Percentiles rank a stretch among this genome's conserved stretches.
These are phyloP conservation scores for Crotalus horridus DNA, from an alignment of 2,113 vertebrate genomes.

Conservation along the genomic window DNA sequence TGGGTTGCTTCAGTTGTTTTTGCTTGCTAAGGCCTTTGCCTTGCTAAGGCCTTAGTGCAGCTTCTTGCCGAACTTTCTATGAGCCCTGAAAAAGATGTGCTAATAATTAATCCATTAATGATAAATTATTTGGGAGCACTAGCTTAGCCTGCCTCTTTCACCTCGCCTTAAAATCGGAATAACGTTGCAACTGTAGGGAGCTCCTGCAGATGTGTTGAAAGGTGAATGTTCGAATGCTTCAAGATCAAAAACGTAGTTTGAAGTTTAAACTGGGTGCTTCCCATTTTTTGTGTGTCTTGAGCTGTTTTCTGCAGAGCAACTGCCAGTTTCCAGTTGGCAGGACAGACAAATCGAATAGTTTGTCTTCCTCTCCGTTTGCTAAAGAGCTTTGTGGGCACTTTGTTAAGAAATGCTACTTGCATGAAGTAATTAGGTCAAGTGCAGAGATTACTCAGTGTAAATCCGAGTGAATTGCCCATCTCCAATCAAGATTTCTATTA, in stretches of 20 bases:
- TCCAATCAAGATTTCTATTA: background rate
- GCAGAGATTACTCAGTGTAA: background rate
- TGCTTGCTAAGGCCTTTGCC: background rate
- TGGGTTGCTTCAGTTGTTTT: background rate
- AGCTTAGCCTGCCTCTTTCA: background rate
- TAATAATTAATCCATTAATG: background rate
- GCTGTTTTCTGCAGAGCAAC: background rate
- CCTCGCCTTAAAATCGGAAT: background rate
- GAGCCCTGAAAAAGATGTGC: background rate
- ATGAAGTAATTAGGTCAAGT: constrained; percentile 37
- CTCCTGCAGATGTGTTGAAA: background rate
- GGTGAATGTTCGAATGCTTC: background rate
- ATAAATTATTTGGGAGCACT: background rate
- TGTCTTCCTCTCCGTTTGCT: background rate
- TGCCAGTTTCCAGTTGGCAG: background rate
- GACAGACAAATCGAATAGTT: background rate
- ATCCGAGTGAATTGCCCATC: constrained; percentile 17
- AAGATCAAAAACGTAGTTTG: background rate
- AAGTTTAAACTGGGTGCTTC: background rate
- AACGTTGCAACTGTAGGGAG: background rate
- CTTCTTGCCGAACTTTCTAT: background rate
- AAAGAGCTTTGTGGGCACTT: background rate
- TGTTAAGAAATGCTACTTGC: background rate
- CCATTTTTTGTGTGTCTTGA: background rate
- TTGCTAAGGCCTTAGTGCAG: background rate